Percentiles rank a stretch among this genome's conserved stretches.
Evolutionary conservation across 2,797 vertebrate genomes (phyloP).

Genomic region (Fistularia tabacaria): DNA sequence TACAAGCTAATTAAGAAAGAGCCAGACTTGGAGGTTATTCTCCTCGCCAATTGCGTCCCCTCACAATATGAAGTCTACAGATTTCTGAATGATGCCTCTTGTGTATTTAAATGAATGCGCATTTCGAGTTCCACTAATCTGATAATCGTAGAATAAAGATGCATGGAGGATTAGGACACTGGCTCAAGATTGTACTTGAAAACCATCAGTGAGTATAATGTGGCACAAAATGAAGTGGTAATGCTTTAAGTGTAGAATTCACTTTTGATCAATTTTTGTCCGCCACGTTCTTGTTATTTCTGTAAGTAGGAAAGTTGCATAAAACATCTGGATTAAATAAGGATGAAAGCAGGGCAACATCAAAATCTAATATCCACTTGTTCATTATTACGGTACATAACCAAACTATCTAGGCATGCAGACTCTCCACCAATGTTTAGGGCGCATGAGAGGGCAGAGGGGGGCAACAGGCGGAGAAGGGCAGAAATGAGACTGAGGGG

Average conservation of each 20-base stretch:
- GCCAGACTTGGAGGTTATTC: not conserved
- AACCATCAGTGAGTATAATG: not conserved
- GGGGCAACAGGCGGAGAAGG: constrained; percentile 27
- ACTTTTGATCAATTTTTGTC: not conserved
- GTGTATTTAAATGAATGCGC: constrained; percentile 1
- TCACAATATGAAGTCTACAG: constrained; percentile 12
- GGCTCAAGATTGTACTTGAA: constrained; percentile 11
- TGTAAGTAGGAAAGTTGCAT: not conserved
- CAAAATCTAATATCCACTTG: constrained; percentile 16
- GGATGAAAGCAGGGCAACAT: constrained; percentile 18
- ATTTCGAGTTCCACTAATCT: constrained; percentile 9
- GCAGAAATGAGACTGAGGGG: constrained; percentile 19
- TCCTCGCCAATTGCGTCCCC: not conserved
- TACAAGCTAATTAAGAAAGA: not conserved
- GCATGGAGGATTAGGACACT: constrained; percentile 21
- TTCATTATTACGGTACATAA: constrained; percentile 25
- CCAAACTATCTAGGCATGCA: constrained; percentile 22
- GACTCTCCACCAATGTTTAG: constrained; percentile 25
- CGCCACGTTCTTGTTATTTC: not conserved
- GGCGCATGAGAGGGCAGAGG: constrained; percentile 12
- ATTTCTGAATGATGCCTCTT: not conserved
- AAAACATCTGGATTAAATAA: not conserved
- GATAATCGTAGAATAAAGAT: too few relatives aligned
- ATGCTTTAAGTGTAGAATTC: too few relatives aligned
- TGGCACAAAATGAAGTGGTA: not conserved